A percentile compares a stretch with the other conserved stretches of the same genome.
phyloP scores from a whole-genome alignment of 2,888 invertebrate species.

The Corythucha ciliata region DNA sequence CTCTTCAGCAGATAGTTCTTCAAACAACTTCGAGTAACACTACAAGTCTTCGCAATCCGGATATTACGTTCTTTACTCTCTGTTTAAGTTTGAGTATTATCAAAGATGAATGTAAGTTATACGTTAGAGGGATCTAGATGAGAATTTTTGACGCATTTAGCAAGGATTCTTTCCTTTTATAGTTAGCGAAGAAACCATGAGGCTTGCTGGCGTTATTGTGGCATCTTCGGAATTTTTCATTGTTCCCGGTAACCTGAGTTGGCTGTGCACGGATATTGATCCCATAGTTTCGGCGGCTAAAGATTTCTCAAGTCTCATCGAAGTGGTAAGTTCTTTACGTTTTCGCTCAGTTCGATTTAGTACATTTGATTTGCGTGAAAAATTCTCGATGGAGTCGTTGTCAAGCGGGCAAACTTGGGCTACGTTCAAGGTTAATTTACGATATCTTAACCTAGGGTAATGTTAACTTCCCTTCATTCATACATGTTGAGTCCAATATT shows the following conservation, averaged over 20 bases:
- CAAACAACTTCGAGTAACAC: too few species aligned
- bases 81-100: slow-evolving; percentile 21
- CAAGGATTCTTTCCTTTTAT: slow-evolving; percentile 32
- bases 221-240: slow-evolving; percentile 44
- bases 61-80: too few species aligned
- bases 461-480: too few species aligned
- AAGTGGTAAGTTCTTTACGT: slow-evolving; percentile 42
- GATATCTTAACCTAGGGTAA: too few species aligned
- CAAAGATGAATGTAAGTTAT: slow-evolving; percentile 27
- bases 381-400: background rate
- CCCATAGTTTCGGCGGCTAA: slow-evolving; percentile 42
- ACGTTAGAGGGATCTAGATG: background rate
- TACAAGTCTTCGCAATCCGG: too few species aligned
- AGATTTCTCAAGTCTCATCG: slow-evolving; percentile 45
- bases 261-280: slow-evolving; percentile 39
- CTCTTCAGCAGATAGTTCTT: too few species aligned
- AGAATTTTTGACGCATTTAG: background rate
- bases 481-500: too few species aligned
- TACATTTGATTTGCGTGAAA: background rate
- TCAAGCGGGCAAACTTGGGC: too few species aligned
- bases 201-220: slow-evolving; percentile 40
- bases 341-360: background rate
- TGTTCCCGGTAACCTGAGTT: slow-evolving; percentile 33
- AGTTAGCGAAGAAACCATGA: slow-evolving; percentile 38
- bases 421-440: too few species aligned